These are phyloP conservation scores for Hyposmocoma kahamanoa DNA, from an alignment of 1,140 invertebrate genomes.

Conservation along the genomic window DNA sequence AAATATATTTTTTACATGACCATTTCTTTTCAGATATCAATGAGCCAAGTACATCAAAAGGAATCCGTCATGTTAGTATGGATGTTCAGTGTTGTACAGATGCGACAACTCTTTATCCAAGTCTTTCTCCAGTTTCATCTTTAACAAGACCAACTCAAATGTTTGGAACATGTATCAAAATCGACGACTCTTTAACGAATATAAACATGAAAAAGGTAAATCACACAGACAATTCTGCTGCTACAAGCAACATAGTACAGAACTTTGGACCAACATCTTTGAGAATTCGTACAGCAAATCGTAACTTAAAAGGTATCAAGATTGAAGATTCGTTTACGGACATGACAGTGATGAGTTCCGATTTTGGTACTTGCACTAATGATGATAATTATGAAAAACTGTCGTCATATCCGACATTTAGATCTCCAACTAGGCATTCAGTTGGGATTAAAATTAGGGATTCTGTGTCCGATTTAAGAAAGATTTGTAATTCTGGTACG, in stretches of 20 bases:
- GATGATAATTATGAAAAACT: too few species aligned
- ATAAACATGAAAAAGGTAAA: neutral
- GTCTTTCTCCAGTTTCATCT: too few species aligned
- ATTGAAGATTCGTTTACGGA: slow-evolving; percentile 28
- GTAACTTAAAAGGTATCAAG: slow-evolving; percentile 12
- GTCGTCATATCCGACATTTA: too few species aligned
- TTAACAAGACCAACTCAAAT: neutral
- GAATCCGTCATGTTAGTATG: slow-evolving; percentile 42
- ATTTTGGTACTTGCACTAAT: slow-evolving; percentile 32
- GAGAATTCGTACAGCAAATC: neutral
- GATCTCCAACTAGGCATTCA: slow-evolving; percentile 17
- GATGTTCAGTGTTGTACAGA: slow-evolving; percentile 63
- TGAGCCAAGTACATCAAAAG: slow-evolving; percentile 62
- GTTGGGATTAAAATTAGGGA: slow-evolving; percentile 47
- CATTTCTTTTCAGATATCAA: slow-evolving; percentile 45
- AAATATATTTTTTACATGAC: neutral
- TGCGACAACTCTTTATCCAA: slow-evolving; percentile 1
- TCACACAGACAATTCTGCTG: neutral
- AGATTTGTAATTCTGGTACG: neutral
- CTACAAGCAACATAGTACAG: neutral
- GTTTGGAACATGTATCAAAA: neutral
- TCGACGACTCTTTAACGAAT: neutral
- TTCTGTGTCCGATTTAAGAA: slow-evolving; percentile 15
- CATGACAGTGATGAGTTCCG: slow-evolving; percentile 17
- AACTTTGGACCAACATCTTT: slow-evolving; percentile 9